Evolutionary conservation across 2,797 vertebrate genomes (phyloP).

Genomic region (Apodemus agrarius): DNA sequence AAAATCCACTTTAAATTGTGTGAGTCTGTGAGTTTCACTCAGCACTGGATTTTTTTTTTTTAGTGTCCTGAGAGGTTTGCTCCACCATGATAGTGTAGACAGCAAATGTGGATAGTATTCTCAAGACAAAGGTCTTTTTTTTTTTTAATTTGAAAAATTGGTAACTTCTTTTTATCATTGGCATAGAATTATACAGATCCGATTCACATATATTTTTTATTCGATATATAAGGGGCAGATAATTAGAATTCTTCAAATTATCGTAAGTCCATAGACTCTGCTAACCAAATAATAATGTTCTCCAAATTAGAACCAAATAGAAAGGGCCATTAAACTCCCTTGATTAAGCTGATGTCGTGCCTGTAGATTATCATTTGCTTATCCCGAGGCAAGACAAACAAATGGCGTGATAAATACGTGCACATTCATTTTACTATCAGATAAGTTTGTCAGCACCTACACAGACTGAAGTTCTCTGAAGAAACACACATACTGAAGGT

Average conservation of each 20-base stretch:
- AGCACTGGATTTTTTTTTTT: background rate
- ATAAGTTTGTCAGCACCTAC: background rate
- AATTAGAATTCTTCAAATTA: slow-evolving; percentile 40
- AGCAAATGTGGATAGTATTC: background rate
- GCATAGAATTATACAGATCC: slow-evolving; percentile 15
- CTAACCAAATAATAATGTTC: background rate
- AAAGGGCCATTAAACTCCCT: background rate
- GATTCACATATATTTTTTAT: slow-evolving; percentile 30
- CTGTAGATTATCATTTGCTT: background rate
- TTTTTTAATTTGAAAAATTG: slow-evolving; percentile 6
- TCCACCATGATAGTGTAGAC: background rate
- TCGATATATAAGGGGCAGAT: slow-evolving; percentile 47
- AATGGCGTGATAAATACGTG: background rate
- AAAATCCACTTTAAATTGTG: slow-evolving; percentile 1
- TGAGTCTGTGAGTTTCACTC: background rate
- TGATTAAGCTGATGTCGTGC: background rate
- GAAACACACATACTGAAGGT: background rate
- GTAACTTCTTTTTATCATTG: slow-evolving; percentile 23
- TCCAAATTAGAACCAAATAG: background rate
- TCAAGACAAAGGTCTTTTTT: background rate
- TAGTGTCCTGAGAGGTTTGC: background rate
- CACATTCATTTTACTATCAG: background rate
- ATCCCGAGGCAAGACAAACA: background rate
- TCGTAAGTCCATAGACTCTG: slow-evolving; percentile 30
- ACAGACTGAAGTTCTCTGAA: background rate